A percentile compares a stretch with the other conserved stretches of the same genome.
Conservation (phyloP, 1,140 invertebrate genomes). For the Papilio helenus region DNA sequence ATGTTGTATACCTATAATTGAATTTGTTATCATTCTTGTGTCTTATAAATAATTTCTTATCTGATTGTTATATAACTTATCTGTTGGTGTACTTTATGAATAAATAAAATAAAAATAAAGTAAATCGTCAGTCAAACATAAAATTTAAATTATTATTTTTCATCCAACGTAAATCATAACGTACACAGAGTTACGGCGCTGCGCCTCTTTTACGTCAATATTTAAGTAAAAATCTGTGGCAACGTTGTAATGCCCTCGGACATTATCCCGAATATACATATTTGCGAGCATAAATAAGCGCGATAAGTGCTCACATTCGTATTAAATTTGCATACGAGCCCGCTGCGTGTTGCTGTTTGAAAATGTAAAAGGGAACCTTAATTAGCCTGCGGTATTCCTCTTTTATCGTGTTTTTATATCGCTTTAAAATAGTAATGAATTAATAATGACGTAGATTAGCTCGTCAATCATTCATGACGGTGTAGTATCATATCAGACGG, state of each 20-base stretch:
- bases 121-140: background rate
- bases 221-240: slow-evolving; percentile 18
- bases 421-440: slow-evolving; percentile 2
- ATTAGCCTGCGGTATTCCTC: slow-evolving; percentile 24
- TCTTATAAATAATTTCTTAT: no score
- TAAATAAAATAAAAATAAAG: no score
- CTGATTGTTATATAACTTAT: no score
- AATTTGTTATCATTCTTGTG: no score
- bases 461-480: background rate
- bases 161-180: background rate
- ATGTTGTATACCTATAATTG: no score
- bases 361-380: slow-evolving; percentile 35
- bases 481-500: background rate
- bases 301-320: slow-evolving; percentile 37
- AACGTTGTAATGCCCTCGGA: slow-evolving; percentile 25
- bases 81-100: no score
- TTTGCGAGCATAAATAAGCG: slow-evolving; percentile 35
- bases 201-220: slow-evolving; percentile 25
- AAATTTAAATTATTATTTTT: background rate
- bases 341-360: slow-evolving; percentile 29
- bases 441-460: background rate
- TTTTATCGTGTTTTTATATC: slow-evolving; percentile 13
- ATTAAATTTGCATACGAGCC: slow-evolving; percentile 35
- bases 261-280: slow-evolving; percentile 37
- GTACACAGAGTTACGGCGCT: background rate